These are phyloP conservation scores for Tragelaphus scriptus DNA, from an alignment of 2,113 vertebrate species.

Conservation along the genomic window DNA sequence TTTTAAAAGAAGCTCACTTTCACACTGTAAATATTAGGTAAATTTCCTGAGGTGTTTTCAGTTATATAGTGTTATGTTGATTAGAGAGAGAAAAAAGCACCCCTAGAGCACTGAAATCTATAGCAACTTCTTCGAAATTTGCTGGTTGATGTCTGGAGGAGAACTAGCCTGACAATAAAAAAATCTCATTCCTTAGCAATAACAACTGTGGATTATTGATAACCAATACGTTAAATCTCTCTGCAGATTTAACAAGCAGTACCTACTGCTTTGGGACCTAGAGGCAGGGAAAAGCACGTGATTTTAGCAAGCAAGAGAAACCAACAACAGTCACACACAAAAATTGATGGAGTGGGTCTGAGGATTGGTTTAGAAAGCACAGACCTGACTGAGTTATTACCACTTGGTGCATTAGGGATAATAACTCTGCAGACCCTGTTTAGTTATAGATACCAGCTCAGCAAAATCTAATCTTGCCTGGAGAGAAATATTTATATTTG, in stretches of 20 bases:
- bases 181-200: conserved; percentile 58
- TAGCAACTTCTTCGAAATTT: conserved; percentile 22
- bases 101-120: conserved; percentile 26
- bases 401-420: conserved; percentile 30
- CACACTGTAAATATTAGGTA: neutral
- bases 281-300: conserved; percentile 11
- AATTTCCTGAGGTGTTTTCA: neutral
- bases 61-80: neutral
- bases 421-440: neutral
- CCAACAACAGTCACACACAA: conserved; percentile 27
- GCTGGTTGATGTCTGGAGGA: neutral
- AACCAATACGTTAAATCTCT: conserved; percentile 63
- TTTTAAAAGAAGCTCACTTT: neutral
- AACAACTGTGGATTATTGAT: conserved; percentile 58
- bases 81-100: neutral
- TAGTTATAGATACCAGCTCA: conserved; percentile 52
- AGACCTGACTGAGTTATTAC: conserved; percentile 51
- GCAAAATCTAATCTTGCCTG: conserved; percentile 44
- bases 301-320: conserved; percentile 43
- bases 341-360: conserved; percentile 52
- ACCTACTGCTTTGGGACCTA: conserved; percentile 48
- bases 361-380: conserved; percentile 55
- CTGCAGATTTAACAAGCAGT: conserved; percentile 51
- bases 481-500: conserved; percentile 55
- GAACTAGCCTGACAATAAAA: conserved; percentile 46